These are phyloP conservation scores for Formicarius rufipectus DNA, from an alignment of 2,113 vertebrate species.

Conservation along the genomic window DNA sequence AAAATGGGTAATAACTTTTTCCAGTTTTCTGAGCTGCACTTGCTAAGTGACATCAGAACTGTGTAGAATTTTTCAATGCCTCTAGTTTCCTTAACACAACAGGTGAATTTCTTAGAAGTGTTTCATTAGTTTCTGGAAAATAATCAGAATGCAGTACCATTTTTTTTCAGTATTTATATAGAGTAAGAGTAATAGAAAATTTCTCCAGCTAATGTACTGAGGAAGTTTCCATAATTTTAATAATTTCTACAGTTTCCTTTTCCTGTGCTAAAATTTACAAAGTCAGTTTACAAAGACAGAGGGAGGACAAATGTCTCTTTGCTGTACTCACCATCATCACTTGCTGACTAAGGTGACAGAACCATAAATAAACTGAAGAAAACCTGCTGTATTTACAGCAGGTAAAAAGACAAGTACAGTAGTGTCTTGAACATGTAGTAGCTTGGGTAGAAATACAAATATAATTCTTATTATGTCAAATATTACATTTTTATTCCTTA, in stretches of 20 bases:
- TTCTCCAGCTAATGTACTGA: not conserved
- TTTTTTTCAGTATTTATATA: not conserved
- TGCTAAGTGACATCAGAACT: not conserved
- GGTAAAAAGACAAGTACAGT: constrained; percentile 29
- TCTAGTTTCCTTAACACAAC: not conserved
- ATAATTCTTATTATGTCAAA: not conserved
- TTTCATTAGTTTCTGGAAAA: not conserved
- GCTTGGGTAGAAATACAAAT: not conserved
- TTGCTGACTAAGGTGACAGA: constrained; percentile 51
- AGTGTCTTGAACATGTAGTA: not conserved
- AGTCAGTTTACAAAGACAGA: constrained; percentile 8
- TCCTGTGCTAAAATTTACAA: not conserved
- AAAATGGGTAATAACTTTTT: constrained; percentile 1
- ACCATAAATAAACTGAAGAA: constrained; percentile 53
- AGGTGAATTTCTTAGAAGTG: not conserved
- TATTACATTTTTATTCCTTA: not conserved
- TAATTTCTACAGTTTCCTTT: constrained; percentile 8
- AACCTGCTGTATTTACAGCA: constrained; percentile 51
- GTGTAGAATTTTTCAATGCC: not conserved
- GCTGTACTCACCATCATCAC: not conserved
- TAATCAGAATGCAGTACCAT: not conserved
- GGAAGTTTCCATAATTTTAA: not conserved
- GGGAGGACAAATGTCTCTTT: not conserved
- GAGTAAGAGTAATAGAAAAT: not conserved
- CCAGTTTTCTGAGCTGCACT: not conserved